These are phyloP conservation scores for Thalpophila matura DNA, from an alignment of 2,888 invertebrate genomes.

Conservation along the genomic window DNA sequence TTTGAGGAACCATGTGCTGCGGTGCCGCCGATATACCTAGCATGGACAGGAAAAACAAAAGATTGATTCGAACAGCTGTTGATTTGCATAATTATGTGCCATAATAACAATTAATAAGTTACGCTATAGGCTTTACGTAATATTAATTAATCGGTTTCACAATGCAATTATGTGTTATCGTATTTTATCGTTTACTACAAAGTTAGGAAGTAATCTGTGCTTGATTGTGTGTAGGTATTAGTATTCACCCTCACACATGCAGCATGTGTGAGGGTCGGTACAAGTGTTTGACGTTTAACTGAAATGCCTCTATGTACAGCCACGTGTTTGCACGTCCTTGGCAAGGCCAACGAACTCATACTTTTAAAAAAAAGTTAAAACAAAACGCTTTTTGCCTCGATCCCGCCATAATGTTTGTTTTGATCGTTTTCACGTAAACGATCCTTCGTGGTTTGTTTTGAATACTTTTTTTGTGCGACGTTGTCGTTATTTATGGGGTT, in stretches of 20 bases:
- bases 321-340: slow-evolving; percentile 88
- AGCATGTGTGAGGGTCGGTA: slow-evolving; percentile 46
- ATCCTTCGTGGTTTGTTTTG: slow-evolving; percentile 76
- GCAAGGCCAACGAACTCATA: slow-evolving; percentile 83
- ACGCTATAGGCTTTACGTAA: slow-evolving; percentile 27
- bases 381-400: slow-evolving; percentile 79
- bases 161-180: slow-evolving; percentile 43
- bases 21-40: not conserved
- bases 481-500: slow-evolving; percentile 75
- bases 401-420: slow-evolving; percentile 86
- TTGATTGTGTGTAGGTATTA: slow-evolving; percentile 56
- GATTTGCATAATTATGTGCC: slow-evolving; percentile 15
- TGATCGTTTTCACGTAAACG: slow-evolving; percentile 87
- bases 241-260: slow-evolving; percentile 43
- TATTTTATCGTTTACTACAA: slow-evolving; percentile 52
- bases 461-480: slow-evolving; percentile 68
- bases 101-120: slow-evolving; percentile 6
- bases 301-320: slow-evolving; percentile 76
- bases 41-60: not conserved
- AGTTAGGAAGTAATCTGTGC: slow-evolving; percentile 60
- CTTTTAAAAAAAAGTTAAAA: slow-evolving; percentile 77
- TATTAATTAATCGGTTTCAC: slow-evolving; percentile 38
- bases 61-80: not conserved
- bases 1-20: not conserved
- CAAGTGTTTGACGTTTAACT: slow-evolving; percentile 75